These are phyloP conservation scores for Loripinus fragilis DNA, from an alignment of 2,888 invertebrate species.

Conservation along the genomic window DNA sequence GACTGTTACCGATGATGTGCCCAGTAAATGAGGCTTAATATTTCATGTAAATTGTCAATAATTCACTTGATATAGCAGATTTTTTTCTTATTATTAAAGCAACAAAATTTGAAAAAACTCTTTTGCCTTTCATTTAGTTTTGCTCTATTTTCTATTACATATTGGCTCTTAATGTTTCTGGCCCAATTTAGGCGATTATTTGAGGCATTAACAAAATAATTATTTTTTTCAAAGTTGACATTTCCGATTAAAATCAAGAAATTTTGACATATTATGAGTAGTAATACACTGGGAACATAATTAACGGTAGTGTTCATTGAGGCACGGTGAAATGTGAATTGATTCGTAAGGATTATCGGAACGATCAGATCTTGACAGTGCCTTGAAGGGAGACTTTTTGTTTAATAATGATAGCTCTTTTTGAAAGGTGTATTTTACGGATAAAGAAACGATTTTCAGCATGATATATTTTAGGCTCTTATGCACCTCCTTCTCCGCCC, in stretches of 20 bases:
- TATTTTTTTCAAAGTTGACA: not conserved
- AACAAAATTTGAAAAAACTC: no score
- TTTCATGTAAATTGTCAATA: no score
- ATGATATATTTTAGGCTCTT: slow-evolving; percentile 16
- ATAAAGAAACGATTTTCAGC: slow-evolving; percentile 27
- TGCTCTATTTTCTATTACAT: no score
- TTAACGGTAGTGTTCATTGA: slow-evolving; percentile 1
- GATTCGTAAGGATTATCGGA: slow-evolving; percentile 23
- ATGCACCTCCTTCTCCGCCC: slow-evolving; percentile 7
- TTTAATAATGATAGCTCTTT: slow-evolving; percentile 16
- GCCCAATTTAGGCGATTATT: no score
- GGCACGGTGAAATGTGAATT: slow-evolving; percentile 13
- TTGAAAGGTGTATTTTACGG: slow-evolving; percentile 1
- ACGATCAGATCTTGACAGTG: slow-evolving; percentile 15
- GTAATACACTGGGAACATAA: slow-evolving; percentile 9
- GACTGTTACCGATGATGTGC: no score
- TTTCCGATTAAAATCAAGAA: not conserved
- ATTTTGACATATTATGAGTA: slow-evolving; percentile 14
- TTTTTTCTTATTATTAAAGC: no score
- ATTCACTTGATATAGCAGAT: no score
- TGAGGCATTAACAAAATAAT: no score
- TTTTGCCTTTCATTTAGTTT: no score
- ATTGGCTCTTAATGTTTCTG: no score
- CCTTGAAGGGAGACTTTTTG: slow-evolving; percentile 9
- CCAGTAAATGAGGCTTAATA: no score